Evolutionary conservation across 2,113 vertebrate genomes (phyloP), one percentile per base, ranked within the genome.

Genomic region (Leuciscus idus): DNA sequence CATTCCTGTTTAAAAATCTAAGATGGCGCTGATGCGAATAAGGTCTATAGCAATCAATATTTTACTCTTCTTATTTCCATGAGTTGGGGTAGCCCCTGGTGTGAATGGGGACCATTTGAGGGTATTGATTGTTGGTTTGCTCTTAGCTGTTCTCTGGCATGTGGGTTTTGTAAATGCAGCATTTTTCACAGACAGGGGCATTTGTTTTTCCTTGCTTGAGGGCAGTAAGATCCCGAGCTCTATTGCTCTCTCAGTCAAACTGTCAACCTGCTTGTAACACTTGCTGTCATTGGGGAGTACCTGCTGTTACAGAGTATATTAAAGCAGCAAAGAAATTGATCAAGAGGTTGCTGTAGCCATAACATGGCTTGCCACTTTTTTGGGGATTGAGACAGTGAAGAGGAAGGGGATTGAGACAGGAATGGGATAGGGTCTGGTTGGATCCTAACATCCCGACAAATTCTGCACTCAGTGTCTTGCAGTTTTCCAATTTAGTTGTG

Each of bases 191-290:
- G 52, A 48, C 75, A 30, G 33, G 33, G 76, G 48, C 70, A 64
- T 74, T 64, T 64, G 57, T 81, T 75, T 73, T 10, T 17, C 46
- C 59, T 73, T n/a, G 85, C 85, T 82, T 57, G 43, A 82, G 85
- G 79, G 79, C 30, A 61, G 57, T 12, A 43, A 52, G 85, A 82
- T 81, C 28, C 46, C 39, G 17, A 70, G 33, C 62, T 79, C 30
- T 43, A 85, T 85, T 85, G 64, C 66, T 81, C 57, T 75, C 78
- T 75, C 55, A 64, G 78, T 86, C 78, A 74, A 84, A 84, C 43
- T 52, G 80, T 68, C 62, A 26, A 81, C 81, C 46, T 57, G 43
- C 30, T 83, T 82, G 36, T 48, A 43, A 59, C 57, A 81, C 43
- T 55, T 39, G 36, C 61, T 61, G 68, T 75, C 85, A 74, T 82